These are phyloP conservation scores for Microplitis mediator DNA, from an alignment of 1,140 invertebrate species.

Conservation along the genomic window DNA sequence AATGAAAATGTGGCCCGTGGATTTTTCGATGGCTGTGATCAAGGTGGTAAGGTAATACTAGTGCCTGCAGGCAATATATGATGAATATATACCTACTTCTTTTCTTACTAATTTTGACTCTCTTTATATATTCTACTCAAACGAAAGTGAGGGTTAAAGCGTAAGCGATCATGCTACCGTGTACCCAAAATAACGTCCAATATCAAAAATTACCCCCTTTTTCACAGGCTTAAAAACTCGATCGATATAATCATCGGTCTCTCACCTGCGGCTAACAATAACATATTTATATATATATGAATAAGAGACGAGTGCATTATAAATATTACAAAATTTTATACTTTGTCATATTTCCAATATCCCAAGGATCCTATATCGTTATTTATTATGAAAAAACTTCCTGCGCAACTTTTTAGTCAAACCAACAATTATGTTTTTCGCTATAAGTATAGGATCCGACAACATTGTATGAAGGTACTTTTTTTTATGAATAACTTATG, in stretches of 20 bases:
- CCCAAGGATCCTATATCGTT: too few relatives aligned
- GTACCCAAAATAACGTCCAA: slow-evolving; percentile 33
- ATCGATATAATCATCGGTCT: slow-evolving; percentile 59
- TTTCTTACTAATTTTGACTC: slow-evolving; percentile 38
- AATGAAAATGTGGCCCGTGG: slow-evolving; percentile 24
- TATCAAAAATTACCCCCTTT: slow-evolving; percentile 34
- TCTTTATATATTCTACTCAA: not conserved
- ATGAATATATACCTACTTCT: slow-evolving; percentile 24
- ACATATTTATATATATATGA: not conserved
- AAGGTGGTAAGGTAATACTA: slow-evolving; percentile 34
- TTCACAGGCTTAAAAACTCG: slow-evolving; percentile 32
- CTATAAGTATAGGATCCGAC: too few relatives aligned
- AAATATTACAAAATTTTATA: not conserved
- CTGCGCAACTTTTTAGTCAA: too few relatives aligned
- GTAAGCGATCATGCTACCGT: slow-evolving; percentile 35
- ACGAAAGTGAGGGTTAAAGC: slow-evolving; percentile 15
- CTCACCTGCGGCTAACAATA: slow-evolving; percentile 48
- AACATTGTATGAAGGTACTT: too few relatives aligned
- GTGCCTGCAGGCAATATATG: slow-evolving; percentile 30
- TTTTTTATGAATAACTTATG: too few relatives aligned
- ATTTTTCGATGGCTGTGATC: slow-evolving; percentile 37
- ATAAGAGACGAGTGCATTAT: not conserved
- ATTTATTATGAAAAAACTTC: too few relatives aligned
- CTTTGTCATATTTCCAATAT: too few relatives aligned
- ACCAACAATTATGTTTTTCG: too few relatives aligned